Conservation (phyloP, 2,797 vertebrate species). For the Dermochelys coriacea region DNA sequence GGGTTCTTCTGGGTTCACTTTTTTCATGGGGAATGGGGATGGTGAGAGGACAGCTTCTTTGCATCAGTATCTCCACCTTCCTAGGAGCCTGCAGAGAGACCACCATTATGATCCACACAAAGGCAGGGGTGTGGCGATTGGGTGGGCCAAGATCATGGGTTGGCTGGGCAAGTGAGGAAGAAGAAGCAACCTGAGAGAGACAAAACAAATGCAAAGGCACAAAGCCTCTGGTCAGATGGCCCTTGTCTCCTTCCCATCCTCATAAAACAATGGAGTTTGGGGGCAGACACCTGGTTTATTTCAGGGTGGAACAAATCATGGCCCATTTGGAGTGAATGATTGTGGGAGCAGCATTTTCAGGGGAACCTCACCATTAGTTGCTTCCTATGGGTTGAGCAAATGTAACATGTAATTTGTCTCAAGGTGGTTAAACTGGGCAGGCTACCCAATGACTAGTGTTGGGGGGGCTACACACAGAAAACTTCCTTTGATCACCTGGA, state of each 20-base stretch:
- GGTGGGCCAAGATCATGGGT: neutral
- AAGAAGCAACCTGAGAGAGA: neutral
- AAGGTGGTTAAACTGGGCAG: neutral
- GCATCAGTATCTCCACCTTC: neutral
- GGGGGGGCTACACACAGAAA: neutral
- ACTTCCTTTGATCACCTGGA: neutral
- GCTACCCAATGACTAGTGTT: neutral
- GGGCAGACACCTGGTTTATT: neutral
- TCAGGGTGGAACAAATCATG: neutral
- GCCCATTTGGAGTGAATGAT: neutral
- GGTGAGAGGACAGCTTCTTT: neutral
- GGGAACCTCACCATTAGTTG: neutral
- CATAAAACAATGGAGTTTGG: neutral
- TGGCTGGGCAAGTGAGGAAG: neutral
- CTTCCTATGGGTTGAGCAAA: neutral
- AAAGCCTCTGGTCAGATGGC: neutral
- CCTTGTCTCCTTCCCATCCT: neutral
- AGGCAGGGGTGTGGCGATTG: neutral
- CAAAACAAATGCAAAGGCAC: neutral
- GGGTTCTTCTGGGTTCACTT: neutral
- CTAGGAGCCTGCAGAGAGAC: neutral
- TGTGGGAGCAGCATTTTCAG: neutral
- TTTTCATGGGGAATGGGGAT: neutral
- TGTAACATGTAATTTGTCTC: neutral
- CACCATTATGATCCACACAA: neutral